Percentiles rank a stretch among this genome's conserved stretches.
Evolutionary conservation across 2,888 invertebrate species (phyloP).

Genomic region (Caenorhabditis macrosperma): DNA sequence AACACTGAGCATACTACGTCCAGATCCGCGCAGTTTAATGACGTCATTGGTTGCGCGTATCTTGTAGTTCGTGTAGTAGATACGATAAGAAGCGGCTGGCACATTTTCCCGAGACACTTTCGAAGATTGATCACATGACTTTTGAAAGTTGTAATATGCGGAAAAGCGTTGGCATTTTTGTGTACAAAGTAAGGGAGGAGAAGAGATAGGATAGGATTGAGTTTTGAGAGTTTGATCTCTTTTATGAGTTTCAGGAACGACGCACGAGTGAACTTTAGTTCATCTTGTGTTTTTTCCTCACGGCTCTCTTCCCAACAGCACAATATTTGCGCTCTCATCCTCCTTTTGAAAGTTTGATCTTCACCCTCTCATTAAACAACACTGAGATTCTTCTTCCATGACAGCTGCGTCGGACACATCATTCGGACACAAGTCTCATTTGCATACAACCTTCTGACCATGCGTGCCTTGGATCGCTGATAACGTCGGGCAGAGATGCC

Average conservation of each 20-base stretch:
- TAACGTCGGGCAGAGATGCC: constrained; percentile 12
- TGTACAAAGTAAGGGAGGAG: constrained; percentile 27
- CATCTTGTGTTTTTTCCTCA: constrained; percentile 20
- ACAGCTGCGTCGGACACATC: constrained; percentile 16
- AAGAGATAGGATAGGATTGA: constrained; percentile 36
- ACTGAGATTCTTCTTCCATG: not conserved
- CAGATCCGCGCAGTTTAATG: not conserved
- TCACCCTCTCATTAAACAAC: constrained; percentile 13
- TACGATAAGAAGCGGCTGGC: constrained; percentile 31
- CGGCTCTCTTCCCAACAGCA: not conserved
- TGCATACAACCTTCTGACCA: constrained; percentile 36
- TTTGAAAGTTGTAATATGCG: constrained; percentile 11
- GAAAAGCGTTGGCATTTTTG: not conserved
- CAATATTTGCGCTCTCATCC: constrained; percentile 20
- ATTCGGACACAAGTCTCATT: constrained; percentile 45
- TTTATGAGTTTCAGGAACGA: not conserved
- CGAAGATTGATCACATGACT: constrained; percentile 44
- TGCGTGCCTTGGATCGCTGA: constrained; percentile 4
- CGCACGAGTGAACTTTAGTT: not conserved
- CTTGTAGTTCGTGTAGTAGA: constrained; percentile 10
- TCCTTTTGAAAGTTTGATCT: constrained; percentile 34
- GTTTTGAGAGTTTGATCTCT: constrained; percentile 49
- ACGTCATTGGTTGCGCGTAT: not conserved
- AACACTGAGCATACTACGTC: constrained; percentile 9
- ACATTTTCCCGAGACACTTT: constrained; percentile 22